Evolutionary conservation across 1,140 invertebrate species (phyloP).

Genomic region (Odontomachus brunneus): DNA sequence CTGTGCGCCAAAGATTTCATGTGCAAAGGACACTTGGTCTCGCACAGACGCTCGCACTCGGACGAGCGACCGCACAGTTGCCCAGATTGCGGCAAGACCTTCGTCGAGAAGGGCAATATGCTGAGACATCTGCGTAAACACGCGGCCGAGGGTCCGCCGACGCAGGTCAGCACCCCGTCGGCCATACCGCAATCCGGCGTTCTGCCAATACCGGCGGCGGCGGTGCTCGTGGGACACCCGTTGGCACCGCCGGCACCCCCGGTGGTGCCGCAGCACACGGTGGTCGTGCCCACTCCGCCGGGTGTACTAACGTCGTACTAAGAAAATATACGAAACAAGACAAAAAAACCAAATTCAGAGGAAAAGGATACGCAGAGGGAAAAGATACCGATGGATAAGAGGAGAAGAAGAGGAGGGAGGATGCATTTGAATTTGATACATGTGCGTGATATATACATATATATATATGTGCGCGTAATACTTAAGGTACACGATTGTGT

Average conservation of each 20-base stretch:
- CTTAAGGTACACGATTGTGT: conserved; percentile 46
- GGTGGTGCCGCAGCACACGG: conserved; percentile 84
- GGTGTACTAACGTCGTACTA: conserved; percentile 84
- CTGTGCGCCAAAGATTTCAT: conserved; percentile 98
- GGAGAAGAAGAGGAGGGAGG: not conserved
- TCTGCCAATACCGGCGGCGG: conserved; percentile 75
- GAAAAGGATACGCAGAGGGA: not conserved
- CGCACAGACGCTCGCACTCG: conserved; percentile 95
- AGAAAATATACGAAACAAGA: conserved; percentile 25
- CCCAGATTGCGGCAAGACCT: conserved; percentile 91
- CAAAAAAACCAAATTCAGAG: not conserved
- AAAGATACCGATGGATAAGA: not conserved
- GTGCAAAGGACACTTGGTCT: conserved; percentile 96
- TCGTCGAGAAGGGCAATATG: conserved; percentile 92
- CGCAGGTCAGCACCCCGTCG: conserved; percentile 81
- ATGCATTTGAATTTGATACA: conserved; percentile 28
- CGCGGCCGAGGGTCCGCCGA: conserved; percentile 83
- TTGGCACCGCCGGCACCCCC: conserved; percentile 80
- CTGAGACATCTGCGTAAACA: conserved; percentile 87
- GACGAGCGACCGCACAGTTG: conserved; percentile 93
- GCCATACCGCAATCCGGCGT: conserved; percentile 81
- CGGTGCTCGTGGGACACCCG: conserved; percentile 83
- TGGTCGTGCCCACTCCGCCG: conserved; percentile 84
- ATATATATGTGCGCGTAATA: conserved; percentile 31
- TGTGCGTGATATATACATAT: conserved; percentile 6